Evolutionary conservation across 1,140 invertebrate genomes (phyloP).

Genomic region (Diachasma alloeum): DNA sequence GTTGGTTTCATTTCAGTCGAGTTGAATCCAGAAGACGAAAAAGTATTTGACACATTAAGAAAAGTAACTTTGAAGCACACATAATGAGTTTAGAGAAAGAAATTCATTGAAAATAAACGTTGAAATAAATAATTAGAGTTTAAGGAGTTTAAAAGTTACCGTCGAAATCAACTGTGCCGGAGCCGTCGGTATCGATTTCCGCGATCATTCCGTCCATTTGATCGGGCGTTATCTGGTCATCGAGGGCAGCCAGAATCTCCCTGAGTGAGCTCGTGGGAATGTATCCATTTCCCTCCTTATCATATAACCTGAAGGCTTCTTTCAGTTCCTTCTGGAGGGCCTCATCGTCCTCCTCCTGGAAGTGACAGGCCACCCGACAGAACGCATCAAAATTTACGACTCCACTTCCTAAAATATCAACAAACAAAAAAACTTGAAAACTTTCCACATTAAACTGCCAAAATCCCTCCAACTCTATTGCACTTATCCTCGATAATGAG

Average conservation of each 20-base stretch:
- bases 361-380: conserved; percentile 74
- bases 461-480: not conserved
- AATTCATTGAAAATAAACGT: not conserved
- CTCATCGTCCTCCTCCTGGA: conserved; percentile 79
- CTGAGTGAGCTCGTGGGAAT: conserved; percentile 81
- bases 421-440: not conserved
- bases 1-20: not conserved
- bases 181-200: conserved; percentile 83
- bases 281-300: conserved; percentile 83
- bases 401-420: conserved; percentile 65
- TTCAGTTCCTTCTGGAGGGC: conserved; percentile 80
- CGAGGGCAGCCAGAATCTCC: conserved; percentile 80
- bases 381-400: conserved; percentile 75
- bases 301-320: conserved; percentile 78
- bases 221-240: conserved; percentile 82
- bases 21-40: not conserved
- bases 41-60: conserved; percentile 55
- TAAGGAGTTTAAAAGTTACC: conserved; percentile 63
- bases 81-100: conserved; percentile 14
- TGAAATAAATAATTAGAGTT: not conserved
- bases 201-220: conserved; percentile 86
- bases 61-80: conserved; percentile 57
- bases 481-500: conserved; percentile 24
- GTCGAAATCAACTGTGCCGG: conserved; percentile 86
- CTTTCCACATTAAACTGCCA: not conserved